A percentile compares a stretch with the other conserved stretches of the same genome.
These are phyloP conservation scores for Dromas ardeola DNA, from an alignment of 2,113 vertebrate species.

Conservation along the genomic window DNA sequence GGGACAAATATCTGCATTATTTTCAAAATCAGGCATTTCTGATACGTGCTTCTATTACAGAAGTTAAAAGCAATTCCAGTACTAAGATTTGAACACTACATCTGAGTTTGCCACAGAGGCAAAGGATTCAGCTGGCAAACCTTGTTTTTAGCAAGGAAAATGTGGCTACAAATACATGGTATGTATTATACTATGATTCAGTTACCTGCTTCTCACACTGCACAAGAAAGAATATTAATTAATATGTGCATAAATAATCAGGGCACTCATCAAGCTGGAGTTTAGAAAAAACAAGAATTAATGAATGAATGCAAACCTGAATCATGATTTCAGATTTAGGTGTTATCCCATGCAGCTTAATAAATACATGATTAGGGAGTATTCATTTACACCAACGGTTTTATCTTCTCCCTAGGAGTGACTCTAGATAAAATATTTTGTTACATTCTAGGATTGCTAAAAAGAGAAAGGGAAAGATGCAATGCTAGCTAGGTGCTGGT, in stretches of 20 bases:
- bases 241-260: background rate
- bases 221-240: background rate
- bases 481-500: background rate
- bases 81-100: background rate
- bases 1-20: background rate
- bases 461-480: background rate
- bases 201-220: background rate
- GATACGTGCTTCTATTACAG: background rate
- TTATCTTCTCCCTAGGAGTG: background rate
- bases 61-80: background rate
- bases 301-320: background rate
- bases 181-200: background rate
- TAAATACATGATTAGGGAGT: background rate
- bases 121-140: background rate
- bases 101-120: background rate
- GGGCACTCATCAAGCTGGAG: background rate
- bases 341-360: background rate
- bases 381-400: background rate
- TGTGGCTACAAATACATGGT: background rate
- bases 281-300: background rate
- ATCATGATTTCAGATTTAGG: background rate
- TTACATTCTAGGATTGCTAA: background rate
- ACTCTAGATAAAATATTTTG: background rate
- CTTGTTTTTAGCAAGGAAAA: background rate
- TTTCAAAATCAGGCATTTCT: background rate